Base-by-base conservation (phyloP, 1,140 invertebrate genomes). In the Mercenaria mercenaria region DNA sequence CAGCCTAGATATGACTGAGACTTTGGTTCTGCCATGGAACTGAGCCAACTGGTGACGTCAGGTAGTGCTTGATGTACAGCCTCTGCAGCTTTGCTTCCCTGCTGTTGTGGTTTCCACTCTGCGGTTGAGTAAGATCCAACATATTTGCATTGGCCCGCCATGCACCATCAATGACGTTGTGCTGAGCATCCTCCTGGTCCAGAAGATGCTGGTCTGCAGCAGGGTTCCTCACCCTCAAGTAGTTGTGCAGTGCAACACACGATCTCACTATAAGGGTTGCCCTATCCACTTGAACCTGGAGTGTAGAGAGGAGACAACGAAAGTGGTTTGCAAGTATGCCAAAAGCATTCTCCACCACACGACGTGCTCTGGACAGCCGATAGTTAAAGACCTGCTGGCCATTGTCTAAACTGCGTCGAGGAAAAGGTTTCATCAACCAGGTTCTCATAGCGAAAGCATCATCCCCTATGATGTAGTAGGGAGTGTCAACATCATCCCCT, bases 331-430 rank as follows among this genome's bases (percentile, higher is more conserved):
- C 92, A 20, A 92, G 69, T 32, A 92, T 92, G 18, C 89, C 95
- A 94, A 96, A 96, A n/a, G 93, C 90, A 92, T 95, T 95, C 90
- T 96, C 95, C 11, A 93, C 92, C 15, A 93, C 91, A 74, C 93
- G 85, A 56, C 95, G 47, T 11, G 93, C 94, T 76, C 93, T 90
- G 20, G 92, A 94, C 29, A 96, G 91, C 76, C 96, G 89, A 89
- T 96, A 96, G 91, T 97, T 97, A 91, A 95, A 96, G 89, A 96
- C 83, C 47, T 91, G 89, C 74, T 93, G 81, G n/a, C 92, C 92
- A 39, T 84, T 47, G 1, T 91, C 92, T 91, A 84, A 79, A 90
- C 13, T 93, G 91, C 84, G 94, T 91, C 13, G 93, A 92, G 23
- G 94, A 94, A 59, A 95, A 90, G 50, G 92, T 41, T 92, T 91